These are phyloP conservation scores for Tringa solitaria DNA, from an alignment of 2,113 vertebrate genomes.

Conservation along the genomic window DNA sequence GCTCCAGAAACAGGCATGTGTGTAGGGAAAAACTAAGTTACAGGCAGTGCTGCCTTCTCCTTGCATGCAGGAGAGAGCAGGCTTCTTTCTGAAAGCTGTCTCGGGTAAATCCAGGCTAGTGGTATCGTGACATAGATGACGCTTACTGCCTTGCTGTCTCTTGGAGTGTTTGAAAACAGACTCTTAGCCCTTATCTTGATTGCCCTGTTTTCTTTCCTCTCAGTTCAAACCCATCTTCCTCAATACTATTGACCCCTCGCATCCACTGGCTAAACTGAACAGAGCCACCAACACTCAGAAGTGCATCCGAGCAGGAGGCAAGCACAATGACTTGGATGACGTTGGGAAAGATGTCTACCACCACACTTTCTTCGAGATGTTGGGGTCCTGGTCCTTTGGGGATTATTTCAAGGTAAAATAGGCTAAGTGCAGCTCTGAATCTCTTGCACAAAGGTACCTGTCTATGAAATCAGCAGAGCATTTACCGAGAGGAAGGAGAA, in stretches of 20 bases:
- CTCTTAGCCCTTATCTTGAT: background rate
- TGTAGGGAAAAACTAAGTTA: rapidly evolving
- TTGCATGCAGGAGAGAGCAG: background rate
- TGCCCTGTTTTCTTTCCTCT: background rate
- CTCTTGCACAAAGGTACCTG: rapidly evolving
- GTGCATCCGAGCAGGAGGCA: conserved; percentile 95
- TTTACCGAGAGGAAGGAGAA: background rate
- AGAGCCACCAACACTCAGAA: conserved; percentile 97
- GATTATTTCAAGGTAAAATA: conserved; percentile 95
- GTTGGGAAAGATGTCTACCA: conserved; percentile 99
- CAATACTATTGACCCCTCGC: conserved; percentile 95
- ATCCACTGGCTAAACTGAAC: conserved; percentile 89
- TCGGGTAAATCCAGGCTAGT: background rate
- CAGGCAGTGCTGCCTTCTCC: background rate
- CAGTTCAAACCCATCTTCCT: conserved; percentile 98
- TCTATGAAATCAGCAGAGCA: background rate
- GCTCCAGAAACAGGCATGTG: background rate
- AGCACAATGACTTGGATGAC: conserved; percentile 96
- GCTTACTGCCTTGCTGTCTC: background rate
- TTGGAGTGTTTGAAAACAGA: background rate
- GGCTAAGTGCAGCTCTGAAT: background rate
- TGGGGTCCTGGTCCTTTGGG: conserved; percentile 98
- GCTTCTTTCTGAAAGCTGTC: background rate
- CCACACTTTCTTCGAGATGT: conserved; percentile 98
- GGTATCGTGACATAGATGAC: rapidly evolving